These are phyloP conservation scores for Semaprochilodus insignis DNA, from an alignment of 2,797 vertebrate genomes.

Conservation along the genomic window DNA sequence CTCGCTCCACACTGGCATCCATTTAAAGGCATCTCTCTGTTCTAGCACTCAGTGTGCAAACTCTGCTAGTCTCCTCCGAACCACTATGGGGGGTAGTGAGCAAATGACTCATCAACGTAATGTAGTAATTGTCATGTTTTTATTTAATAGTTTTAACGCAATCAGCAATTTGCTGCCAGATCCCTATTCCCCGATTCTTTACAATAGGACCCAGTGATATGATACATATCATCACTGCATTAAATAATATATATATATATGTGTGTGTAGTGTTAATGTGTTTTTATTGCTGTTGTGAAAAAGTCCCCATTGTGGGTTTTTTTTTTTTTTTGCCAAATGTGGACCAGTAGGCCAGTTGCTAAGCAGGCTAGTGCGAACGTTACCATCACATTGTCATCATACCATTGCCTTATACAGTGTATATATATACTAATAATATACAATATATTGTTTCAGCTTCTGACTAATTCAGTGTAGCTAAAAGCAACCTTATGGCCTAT, in stretches of 20 bases:
- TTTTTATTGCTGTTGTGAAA: too few relatives aligned
- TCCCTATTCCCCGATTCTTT: not conserved
- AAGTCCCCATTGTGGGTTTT: too few relatives aligned
- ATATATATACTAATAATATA: too few relatives aligned
- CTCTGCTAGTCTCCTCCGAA: not conserved
- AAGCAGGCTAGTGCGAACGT: too few relatives aligned
- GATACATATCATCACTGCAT: not conserved
- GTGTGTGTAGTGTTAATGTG: too few relatives aligned
- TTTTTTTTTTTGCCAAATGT: too few relatives aligned
- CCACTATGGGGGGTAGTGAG: not conserved
- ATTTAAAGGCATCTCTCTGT: conserved; percentile 39
- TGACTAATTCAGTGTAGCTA: too few relatives aligned
- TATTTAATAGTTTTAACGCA: conserved; percentile 5
- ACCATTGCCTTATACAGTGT: too few relatives aligned
- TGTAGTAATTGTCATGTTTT: not conserved
- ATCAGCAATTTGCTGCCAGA: not conserved
- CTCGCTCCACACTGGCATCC: not conserved
- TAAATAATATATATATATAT: not conserved
- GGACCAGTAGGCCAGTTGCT: too few relatives aligned
- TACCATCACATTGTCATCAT: too few relatives aligned
- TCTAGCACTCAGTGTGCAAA: not conserved
- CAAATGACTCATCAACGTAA: conserved; percentile 6
- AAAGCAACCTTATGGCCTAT: not conserved
- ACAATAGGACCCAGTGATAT: not conserved
- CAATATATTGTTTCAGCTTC: too few relatives aligned